Evolutionary conservation across 1,140 invertebrate genomes (phyloP).

Genomic region (Meloidogyne floridensis): DNA sequence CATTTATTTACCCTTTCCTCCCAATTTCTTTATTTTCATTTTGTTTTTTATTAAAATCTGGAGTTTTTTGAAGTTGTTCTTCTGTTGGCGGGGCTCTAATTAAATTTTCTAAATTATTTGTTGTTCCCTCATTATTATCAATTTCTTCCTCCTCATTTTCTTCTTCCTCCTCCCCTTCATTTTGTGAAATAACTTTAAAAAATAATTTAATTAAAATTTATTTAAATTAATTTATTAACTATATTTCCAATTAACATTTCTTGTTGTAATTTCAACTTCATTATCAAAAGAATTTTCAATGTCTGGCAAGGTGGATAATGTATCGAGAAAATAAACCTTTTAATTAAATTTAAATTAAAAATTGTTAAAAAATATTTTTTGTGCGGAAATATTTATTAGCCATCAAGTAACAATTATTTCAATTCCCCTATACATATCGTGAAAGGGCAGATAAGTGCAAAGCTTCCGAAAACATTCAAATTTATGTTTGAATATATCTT

Average conservation of each 20-base stretch:
- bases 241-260: constrained; percentile 33
- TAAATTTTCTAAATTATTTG: constrained; percentile 10
- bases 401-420: neutral
- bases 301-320: constrained; percentile 41
- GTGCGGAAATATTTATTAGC: no score
- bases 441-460: constrained; percentile 6
- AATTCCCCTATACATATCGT: constrained; percentile 15
- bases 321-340: constrained; percentile 48
- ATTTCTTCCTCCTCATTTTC: neutral
- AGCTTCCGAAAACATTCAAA: no score
- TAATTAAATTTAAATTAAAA: neutral
- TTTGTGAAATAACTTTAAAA: constrained; percentile 27
- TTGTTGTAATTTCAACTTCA: constrained; percentile 26
- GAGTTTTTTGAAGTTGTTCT: constrained; percentile 16
- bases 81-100: neutral
- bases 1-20: constrained; percentile 3
- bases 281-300: constrained; percentile 38
- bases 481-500: no score
- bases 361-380: constrained; percentile 7
- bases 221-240: constrained; percentile 30
- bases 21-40: neutral
- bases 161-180: neutral
- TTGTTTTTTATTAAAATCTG: constrained; percentile 5
- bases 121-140: neutral
- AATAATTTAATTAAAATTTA: neutral